Evolutionary conservation across 2,888 invertebrate genomes (phyloP), one percentile per base, ranked within the genome.

Genomic region (Brassicogethes aeneus): DNA sequence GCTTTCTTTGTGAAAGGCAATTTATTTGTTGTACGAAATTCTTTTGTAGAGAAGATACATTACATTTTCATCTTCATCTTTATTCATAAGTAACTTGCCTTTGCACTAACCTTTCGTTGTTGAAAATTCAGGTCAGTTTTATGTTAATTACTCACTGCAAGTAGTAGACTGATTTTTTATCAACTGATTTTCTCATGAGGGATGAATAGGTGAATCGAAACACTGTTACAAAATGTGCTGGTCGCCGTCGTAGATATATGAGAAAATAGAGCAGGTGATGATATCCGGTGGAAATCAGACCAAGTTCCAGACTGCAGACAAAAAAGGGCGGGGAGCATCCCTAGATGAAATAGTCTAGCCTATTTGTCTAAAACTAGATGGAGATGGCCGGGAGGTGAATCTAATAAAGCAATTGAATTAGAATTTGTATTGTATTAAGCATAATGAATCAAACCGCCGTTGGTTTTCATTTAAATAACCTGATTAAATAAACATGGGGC

Each of bases 181-280:
- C n/a, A n/a, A n/a, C n/a, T n/a, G n/a, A n/a, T n/a, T n/a, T 23
- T 23, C 23, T 23, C 23, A 23, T 23, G 5, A 7, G 23, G 23
- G 23, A 23, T 23, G 23, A 23, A 10, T 23, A 10, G 23, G 5
- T 10, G 10, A 23, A 23, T 7, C 23, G 23, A 23, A 23, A 23
- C 23, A 23, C 23, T 7, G 15, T 23, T 37, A 37, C 17, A 37
- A 37, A 23, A 37, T 15, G 13, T 37, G 13, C 16, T 35, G 13
- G 12, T 13, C 23, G 17, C 16, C 16, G 13, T 13, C 17, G 35
- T 35, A 16, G 35, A 29, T 8, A 29, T 33, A 5, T 33, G 12
- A n/a, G 33, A 33, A 33, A 33, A 13, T 33, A 5, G 33, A 7
- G 33, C 14, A 13, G 33, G 33, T 33, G 33, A 14, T 33, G 33